Base-by-base conservation (phyloP, 2,888 invertebrate genomes). In the Mermis nigrescens region DNA sequence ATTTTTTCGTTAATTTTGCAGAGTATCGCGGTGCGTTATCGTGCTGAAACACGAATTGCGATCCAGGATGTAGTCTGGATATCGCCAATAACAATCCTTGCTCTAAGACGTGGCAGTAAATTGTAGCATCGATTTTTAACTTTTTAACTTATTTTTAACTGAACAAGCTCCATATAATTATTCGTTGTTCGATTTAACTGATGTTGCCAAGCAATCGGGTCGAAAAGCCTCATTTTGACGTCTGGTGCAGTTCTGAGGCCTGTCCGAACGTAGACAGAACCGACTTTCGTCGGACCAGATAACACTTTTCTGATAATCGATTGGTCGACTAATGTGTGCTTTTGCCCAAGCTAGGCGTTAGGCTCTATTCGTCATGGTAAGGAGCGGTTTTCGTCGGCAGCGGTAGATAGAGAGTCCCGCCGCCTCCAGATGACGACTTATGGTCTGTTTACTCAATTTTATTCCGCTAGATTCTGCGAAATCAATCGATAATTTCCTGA, bases 311-410 rank as follows among this genome's bases (percentile, higher is more conserved):
- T 24, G 24, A 48, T 22, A 48, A 19, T 48, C 51, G 24, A 24
- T 22, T 7, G 7, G 7, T 24, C 24, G 15, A 7, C 24, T 24
- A 7, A 24, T n/a, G 24, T 48, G 7, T 24, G 24, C 7, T 24
- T 12, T 24, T 48, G 51, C 51, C 51, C 51, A 48, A n/a, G n/a
- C n/a, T n/a, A n/a, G n/a, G n/a, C n/a, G n/a, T 48, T 48, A n/a
- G 12, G 12, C 7, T 48, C 51, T 7, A 48, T 48, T 48, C 26
- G 51, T 24, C 19, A 48, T 48, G 24, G 26, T 7, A 48, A 7
- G 24, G n/a, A n/a, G n/a, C n/a, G n/a, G 51, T 48, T 48, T 48
- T 4, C 24, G 51, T 7, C 7, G 7, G 24, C 51, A 48, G 7
- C 15, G n/a, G 24, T 48, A 48, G 24, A 12, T 48, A 24, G 7